phyloP scores from a whole-genome alignment of 1,140 invertebrate species.

The Dendroctonus ponderosae region DNA sequence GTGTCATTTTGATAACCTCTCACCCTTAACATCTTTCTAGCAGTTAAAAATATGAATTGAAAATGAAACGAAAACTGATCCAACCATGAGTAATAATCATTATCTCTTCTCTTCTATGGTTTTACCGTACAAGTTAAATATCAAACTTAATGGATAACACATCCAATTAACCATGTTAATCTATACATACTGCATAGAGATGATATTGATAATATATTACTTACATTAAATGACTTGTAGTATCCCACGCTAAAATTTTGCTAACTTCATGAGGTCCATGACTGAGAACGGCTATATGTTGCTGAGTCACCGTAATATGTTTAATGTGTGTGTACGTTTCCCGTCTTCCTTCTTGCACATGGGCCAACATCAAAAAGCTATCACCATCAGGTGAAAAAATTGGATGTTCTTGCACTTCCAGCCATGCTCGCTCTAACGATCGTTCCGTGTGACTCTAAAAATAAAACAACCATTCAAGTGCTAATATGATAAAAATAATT shows the following conservation, averaged over 20 bases:
- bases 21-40: no score
- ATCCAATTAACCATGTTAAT: no score
- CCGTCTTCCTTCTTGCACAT: constrained; percentile 75
- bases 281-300: constrained; percentile 80
- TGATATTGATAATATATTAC: constrained; percentile 35
- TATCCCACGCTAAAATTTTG: constrained; percentile 83
- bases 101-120: no score
- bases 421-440: constrained; percentile 77
- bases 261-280: constrained; percentile 83
- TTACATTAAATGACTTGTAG: constrained; percentile 77
- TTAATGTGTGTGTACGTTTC: constrained; percentile 89
- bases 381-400: constrained; percentile 79
- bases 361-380: constrained; percentile 78
- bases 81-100: no score
- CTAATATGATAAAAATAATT: no score
- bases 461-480: neutral
- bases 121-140: no score
- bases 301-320: constrained; percentile 77
- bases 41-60: no score
- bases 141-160: no score
- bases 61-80: no score
- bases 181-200: constrained; percentile 5
- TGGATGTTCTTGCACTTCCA: constrained; percentile 80
- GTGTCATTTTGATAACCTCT: no score
- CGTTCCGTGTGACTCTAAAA: constrained; percentile 73